These are phyloP conservation scores for Dolichomitus sp. DNA, from an alignment of 2,888 invertebrate genomes.

Conservation along the genomic window DNA sequence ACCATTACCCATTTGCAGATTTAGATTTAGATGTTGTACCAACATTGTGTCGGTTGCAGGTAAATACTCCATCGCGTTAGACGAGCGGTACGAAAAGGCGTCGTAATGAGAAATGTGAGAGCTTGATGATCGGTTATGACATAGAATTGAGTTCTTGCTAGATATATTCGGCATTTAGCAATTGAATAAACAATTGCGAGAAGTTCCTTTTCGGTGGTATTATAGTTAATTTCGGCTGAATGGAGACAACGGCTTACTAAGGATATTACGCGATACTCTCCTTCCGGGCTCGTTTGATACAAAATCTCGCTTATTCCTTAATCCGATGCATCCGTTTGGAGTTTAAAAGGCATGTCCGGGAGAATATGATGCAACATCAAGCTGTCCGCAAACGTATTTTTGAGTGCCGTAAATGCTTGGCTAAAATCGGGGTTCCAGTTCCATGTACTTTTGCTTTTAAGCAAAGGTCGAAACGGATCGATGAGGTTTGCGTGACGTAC, in stretches of 20 bases:
- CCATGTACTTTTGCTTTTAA: too few relatives aligned
- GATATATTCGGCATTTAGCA: slow-evolving; percentile 64
- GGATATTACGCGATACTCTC: too few relatives aligned
- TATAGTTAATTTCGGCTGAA: not conserved
- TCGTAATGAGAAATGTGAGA: slow-evolving; percentile 72
- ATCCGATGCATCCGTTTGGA: too few relatives aligned
- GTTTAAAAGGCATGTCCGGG: too few relatives aligned
- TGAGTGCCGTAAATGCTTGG: slow-evolving; percentile 54
- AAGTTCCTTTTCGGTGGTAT: slow-evolving; percentile 51
- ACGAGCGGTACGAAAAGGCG: not conserved
- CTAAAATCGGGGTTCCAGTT: not conserved
- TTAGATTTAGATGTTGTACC: too few relatives aligned
- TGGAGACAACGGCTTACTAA: too few relatives aligned
- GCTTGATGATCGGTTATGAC: slow-evolving; percentile 74
- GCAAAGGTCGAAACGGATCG: slow-evolving; percentile 54
- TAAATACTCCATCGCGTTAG: not conserved
- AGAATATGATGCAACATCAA: too few relatives aligned
- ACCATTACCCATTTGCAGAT: too few relatives aligned
- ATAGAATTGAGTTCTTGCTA: slow-evolving; percentile 65
- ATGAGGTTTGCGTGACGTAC: too few relatives aligned
- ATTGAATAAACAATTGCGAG: slow-evolving; percentile 7
- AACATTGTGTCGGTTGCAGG: not conserved
- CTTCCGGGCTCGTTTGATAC: too few relatives aligned
- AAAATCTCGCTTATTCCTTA: too few relatives aligned
- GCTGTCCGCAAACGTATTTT: slow-evolving; percentile 46